Conservation (phyloP, 2,888 invertebrate genomes). For the Neria commutata region DNA sequence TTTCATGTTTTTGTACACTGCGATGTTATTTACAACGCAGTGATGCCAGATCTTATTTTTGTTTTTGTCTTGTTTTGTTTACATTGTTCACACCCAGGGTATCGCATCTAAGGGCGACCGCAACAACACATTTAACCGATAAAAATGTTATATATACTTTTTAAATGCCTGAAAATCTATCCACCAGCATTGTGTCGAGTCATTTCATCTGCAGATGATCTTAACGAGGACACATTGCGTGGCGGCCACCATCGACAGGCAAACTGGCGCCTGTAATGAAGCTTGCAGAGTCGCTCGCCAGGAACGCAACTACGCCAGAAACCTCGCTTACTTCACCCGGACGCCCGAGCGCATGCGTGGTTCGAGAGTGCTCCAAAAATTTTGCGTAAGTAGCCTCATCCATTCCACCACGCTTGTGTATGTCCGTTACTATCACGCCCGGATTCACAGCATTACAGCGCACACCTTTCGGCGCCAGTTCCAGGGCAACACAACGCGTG, state of each 20-base stretch:
- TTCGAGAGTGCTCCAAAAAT: slow-evolving; percentile 83
- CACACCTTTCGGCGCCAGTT: slow-evolving; percentile 80
- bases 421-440: slow-evolving; percentile 83
- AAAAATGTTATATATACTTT: no score
- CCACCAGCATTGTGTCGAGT: background rate
- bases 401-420: slow-evolving; percentile 88
- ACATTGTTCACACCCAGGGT: no score
- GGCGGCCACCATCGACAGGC: slow-evolving; percentile 93
- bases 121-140: no score
- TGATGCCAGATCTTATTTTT: no score
- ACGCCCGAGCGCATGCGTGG: slow-evolving; percentile 90
- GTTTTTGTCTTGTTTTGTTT: no score
- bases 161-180: background rate
- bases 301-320: slow-evolving; percentile 86
- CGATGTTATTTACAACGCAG: no score
- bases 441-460: slow-evolving; percentile 93
- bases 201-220: no score
- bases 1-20: no score
- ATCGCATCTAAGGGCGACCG: no score
- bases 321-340: slow-evolving; percentile 86
- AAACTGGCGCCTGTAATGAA: slow-evolving; percentile 90
- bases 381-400: slow-evolving; percentile 78
- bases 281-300: slow-evolving; percentile 86
- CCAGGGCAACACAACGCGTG: slow-evolving; percentile 89
- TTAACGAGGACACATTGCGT: slow-evolving; percentile 92